Evolutionary conservation across 1,140 invertebrate genomes (phyloP), one percentile per base, ranked within the genome.

Genomic region (Eumaeus atala): DNA sequence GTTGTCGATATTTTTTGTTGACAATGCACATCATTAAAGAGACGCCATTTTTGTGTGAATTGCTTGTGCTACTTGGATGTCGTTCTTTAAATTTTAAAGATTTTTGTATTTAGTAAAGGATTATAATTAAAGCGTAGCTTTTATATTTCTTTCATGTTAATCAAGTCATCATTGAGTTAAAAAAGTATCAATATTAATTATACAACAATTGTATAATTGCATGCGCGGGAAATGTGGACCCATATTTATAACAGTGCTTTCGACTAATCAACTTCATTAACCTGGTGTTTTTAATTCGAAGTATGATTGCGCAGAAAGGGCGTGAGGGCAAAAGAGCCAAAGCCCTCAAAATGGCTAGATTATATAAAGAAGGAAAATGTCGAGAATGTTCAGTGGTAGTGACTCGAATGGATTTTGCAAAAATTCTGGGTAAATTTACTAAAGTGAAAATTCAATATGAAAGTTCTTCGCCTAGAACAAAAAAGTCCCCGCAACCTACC

Each of bases 181-280:
- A n/a, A 57, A 51, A 59, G 50, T 65, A 36, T 38, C 17, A 54
- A 50, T 37, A 48, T 57, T 57, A 53, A 11, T 56, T 54, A 10
- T 58, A 44, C 66, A 67, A 40, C 61, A 48, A 51, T 56, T 53
- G 50, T 60, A 52, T 66, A 61, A 72, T 78, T 56, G 56, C 61
- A 65, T 84, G 84, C 81, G 85, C 85, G 85, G 85, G 85, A 87
- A 87, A 87, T 85, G 84, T 87, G 74, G 70, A 67, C 54, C 72
- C 52, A 65, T 58, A 58, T 58, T 48, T 65, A 60, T 36, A 60
- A 54, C 14, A 38, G 38, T 48, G 18, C 33, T 17, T 44, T 34
- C 8, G 44, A 35, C 35, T 44, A 51, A 38, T 61, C 28, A 18
- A 4, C 53, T 48, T 9, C 17, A 40, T 51, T 28, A 57, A 34